A percentile compares a stretch with the other conserved stretches of the same genome.
Evolutionary conservation across 2,888 invertebrate genomes (phyloP).

Genomic region (Teinopalpus imperialis): DNA sequence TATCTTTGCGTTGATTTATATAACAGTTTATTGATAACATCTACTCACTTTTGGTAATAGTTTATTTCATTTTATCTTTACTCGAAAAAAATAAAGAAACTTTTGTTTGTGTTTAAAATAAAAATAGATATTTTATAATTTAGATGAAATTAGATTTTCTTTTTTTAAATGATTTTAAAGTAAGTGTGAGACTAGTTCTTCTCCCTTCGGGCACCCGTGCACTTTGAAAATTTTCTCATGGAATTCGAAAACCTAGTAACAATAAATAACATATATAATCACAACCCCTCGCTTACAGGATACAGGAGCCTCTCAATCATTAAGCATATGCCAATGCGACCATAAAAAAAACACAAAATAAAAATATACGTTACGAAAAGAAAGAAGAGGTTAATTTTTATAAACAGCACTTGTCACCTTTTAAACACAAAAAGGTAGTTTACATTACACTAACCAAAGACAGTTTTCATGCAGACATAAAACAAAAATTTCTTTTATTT

Average conservation of each 20-base stretch:
- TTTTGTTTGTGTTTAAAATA: no score
- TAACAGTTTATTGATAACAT: no score
- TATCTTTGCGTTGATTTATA: no score
- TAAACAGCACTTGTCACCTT: constrained; percentile 52
- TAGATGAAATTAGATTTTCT: no score
- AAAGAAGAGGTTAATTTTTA: constrained; percentile 45
- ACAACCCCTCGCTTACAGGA: constrained; percentile 23
- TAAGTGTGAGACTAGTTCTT: no score
- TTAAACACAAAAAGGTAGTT: constrained; percentile 36
- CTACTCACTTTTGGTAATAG: no score
- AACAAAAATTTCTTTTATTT: constrained; percentile 36
- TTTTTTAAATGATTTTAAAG: no score
- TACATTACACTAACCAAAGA: constrained; percentile 22
- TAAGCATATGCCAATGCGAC: constrained; percentile 28
- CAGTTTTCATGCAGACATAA: constrained; percentile 17
- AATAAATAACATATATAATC: constrained; percentile 3
- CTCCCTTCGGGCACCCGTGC: no score
- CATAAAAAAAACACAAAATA: constrained; percentile 19
- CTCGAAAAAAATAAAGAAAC: no score
- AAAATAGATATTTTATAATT: no score
- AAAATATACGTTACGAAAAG: constrained; percentile 1
- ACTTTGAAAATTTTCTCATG: background rate
- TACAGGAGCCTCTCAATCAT: constrained; percentile 27
- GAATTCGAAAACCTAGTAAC: constrained; percentile 3
- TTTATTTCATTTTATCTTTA: no score